A percentile compares a stretch with the other conserved stretches of the same genome.
Evolutionary conservation across 2,797 vertebrate genomes (phyloP).

Genomic region (Protosalanx chinensis): DNA sequence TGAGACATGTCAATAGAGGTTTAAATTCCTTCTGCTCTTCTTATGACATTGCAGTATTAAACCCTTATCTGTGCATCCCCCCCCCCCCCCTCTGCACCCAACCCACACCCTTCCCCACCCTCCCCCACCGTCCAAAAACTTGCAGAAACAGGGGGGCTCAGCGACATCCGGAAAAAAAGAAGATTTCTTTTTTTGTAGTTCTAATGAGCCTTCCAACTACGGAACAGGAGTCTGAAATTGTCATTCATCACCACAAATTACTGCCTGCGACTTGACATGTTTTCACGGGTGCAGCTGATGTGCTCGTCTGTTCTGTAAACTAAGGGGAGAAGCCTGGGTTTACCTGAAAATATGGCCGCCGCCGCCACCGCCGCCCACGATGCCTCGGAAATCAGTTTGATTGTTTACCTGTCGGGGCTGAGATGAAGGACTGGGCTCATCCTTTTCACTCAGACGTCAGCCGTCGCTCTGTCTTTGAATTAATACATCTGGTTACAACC

Average conservation of each 20-base stretch:
- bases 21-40: slow-evolving; percentile 78
- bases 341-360: slow-evolving; percentile 60
- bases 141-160: slow-evolving; percentile 65
- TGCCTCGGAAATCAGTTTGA: slow-evolving; percentile 74
- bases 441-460: slow-evolving; percentile 65
- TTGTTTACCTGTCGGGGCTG: slow-evolving; percentile 77
- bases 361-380: slow-evolving; percentile 56
- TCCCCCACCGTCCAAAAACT: slow-evolving; percentile 38
- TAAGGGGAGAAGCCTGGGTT: slow-evolving; percentile 57
- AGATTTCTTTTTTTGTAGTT: slow-evolving; percentile 63
- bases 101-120: slow-evolving; percentile 27
- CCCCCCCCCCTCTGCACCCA: slow-evolving; percentile 63
- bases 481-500: slow-evolving; percentile 58
- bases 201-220: slow-evolving; percentile 78
- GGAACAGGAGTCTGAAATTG: slow-evolving; percentile 76
- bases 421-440: slow-evolving; percentile 65
- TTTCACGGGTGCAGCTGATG: slow-evolving; percentile 71
- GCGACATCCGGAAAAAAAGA: slow-evolving; percentile 78
- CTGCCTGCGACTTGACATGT: slow-evolving; percentile 74
- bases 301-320: slow-evolving; percentile 76
- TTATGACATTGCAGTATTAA: slow-evolving; percentile 78
- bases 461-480: slow-evolving; percentile 66
- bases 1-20: slow-evolving; percentile 81
- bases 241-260: slow-evolving; percentile 82
- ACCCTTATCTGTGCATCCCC: slow-evolving; percentile 74